Evolutionary conservation across 2,888 invertebrate species (phyloP), one percentile per base, ranked within the genome.

Genomic region (Cenopis cana): DNA sequence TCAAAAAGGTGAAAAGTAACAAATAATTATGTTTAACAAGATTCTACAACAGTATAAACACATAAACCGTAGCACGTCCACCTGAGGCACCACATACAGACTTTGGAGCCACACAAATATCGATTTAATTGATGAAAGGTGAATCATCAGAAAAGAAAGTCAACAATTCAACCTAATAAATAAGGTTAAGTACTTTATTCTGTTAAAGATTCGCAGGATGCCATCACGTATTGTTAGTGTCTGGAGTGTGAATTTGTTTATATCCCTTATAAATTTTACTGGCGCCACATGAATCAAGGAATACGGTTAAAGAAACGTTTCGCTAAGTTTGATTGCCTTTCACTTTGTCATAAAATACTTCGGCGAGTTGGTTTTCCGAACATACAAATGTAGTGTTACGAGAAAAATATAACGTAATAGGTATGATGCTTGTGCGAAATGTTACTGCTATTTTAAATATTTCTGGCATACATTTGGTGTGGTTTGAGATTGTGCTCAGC

Each of bases 161-260:
- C 59, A 38, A 61, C 49, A 60, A 55, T 49, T 20, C 55, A 49
- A 52, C 17, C 60, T 60, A 67, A 71, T 71, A 71, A 71, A 71
- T 67, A 71, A 71, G 71, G 61, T 56, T 67, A 61, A 67, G 71
- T 67, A 67, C 70, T 56, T 67, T 66, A 66, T 66, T 61, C 71
- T 66, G 66, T 61, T 60, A 41, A n/a, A 54, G 55, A 20, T 33
- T 55, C 60, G 49, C 38, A 17, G 61, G 54, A 55, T 56, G 66
- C 59, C 41, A 54, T 61, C 55, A 17, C 60, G 41, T 46, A 55
- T 67, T 66, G 61, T 46, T 67, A 71, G 49, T 57, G 59, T 18
- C 36, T n/a, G 59, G 70, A 60, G 46, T 60, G 67, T 29, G 67
- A 55, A 71, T 71, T 60, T 66, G 71, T 71, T 71, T 71, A 67